Conservation (phyloP, 2,797 vertebrate species). For the Heliangelus exortis region DNA sequence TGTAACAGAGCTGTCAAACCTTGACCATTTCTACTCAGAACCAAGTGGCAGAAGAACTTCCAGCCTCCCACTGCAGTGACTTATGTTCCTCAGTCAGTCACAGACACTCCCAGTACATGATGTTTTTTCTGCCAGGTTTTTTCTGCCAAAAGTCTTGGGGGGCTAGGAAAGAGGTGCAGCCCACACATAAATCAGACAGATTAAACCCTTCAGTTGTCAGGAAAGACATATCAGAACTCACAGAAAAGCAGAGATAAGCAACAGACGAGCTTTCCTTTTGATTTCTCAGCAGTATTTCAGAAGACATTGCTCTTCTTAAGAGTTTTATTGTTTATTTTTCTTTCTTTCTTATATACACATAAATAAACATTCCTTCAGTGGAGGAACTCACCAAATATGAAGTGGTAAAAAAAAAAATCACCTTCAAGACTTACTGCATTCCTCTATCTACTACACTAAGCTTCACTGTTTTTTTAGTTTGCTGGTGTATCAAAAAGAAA, state of each 20-base stretch:
- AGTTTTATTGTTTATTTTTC: neutral
- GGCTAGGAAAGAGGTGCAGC: neutral
- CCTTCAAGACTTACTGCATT: neutral
- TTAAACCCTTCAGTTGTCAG: neutral
- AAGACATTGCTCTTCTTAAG: neutral
- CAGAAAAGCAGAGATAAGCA: neutral
- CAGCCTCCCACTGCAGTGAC: neutral
- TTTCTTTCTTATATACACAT: neutral
- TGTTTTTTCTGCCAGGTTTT: neutral
- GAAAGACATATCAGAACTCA: neutral
- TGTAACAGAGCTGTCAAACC: conserved; percentile 16
- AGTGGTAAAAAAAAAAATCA: neutral
- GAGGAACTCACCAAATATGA: neutral
- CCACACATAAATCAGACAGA: neutral
- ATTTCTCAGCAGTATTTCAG: neutral
- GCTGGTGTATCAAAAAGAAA: neutral
- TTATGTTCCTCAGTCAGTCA: conserved; percentile 2
- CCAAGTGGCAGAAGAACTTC: neutral
- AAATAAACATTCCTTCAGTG: neutral
- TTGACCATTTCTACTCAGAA: neutral
- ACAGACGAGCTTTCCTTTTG: neutral
- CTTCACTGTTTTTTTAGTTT: neutral
- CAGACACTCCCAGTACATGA: neutral
- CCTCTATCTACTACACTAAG: neutral
- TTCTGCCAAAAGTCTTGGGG: neutral